A percentile compares a stretch with the other conserved stretches of the same genome.
Conservation (phyloP, 2,888 invertebrate genomes). For the Trachelus tabidus region DNA sequence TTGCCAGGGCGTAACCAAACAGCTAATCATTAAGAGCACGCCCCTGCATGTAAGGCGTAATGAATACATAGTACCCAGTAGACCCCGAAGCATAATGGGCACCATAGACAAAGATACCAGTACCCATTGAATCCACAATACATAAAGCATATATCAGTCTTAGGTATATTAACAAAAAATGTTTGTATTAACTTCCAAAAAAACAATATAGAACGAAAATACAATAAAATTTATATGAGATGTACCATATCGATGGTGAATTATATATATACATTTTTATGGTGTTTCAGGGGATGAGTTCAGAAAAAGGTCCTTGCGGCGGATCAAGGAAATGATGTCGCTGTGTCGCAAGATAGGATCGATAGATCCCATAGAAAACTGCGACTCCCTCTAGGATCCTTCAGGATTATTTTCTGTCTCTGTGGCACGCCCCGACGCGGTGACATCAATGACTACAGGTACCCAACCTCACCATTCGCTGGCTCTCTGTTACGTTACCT, state of each 20-base stretch:
- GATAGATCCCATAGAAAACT: conserved; percentile 18
- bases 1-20: conserved; percentile 54
- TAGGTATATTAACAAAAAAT: background rate
- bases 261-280: background rate
- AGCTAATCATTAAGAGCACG: conserved; percentile 49
- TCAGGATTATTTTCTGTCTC: conserved; percentile 11
- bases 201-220: background rate
- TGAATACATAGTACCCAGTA: conserved; percentile 44
- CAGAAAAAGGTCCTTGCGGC: conserved; percentile 35
- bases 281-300: background rate
- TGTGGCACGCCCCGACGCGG: conserved; percentile 43
- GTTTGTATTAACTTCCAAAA: background rate
- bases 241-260: background rate
- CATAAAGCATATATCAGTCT: background rate
- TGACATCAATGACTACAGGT: conserved; percentile 48
- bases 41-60: conserved; percentile 46
- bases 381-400: conserved; percentile 16
- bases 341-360: conserved; percentile 58
- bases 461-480: conserved; percentile 9
- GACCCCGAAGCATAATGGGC: background rate
- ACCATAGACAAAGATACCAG: background rate
- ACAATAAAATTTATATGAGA: background rate
- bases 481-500: background rate
- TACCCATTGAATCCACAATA: background rate
- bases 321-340: conserved; percentile 62